Base-by-base conservation (phyloP, 2,888 invertebrate genomes). In the Parnassius orleans region DNA sequence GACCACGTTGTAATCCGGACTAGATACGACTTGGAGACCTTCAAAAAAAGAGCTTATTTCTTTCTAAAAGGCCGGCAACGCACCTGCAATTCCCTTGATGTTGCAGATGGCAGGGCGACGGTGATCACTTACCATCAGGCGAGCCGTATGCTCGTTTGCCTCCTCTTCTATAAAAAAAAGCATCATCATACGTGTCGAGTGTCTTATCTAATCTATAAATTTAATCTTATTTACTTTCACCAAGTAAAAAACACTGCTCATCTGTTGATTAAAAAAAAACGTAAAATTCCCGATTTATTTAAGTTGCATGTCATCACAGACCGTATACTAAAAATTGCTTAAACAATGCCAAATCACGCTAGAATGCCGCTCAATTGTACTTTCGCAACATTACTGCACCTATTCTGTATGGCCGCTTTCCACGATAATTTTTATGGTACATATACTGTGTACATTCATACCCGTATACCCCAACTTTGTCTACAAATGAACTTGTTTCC, bases 341-440 rank as follows among this genome's bases (percentile, higher is more conserved):
- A 12, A 63, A 58, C 41, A 52, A 55, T 53, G 58, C 65, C 73
- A 69, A 70, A 71, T 75, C 72, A 72, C 71, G 71, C 65, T 69
- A 63, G 68, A 65, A 74, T 68, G 71, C 68, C 66, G 64, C 66
- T 43, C 62, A 61, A 58, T 58, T 57, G 51, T 60, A 67, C 66
- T 74, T 72, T 75, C 70, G 70, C 72, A 71, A 69, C 65, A 60
- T 63, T 65, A 61, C 63, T 59, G 64, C 64, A 33, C 7, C 33
- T 33, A 66, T 65, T 64, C 62, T 67, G 63, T 68, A 70, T 68
- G 62, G 68, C 72, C 65, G 68, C 72, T 75, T 77, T 75, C 73
- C 69, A 72, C 72, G 65, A 72, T 74, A 73, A 77, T 82, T 84
- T 83, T 84, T 83, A 78, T 76, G 74, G 79, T 72, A 72, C 73